Evolutionary conservation across 2,888 invertebrate species (phyloP).

Genomic region (Tillus elongatus): DNA sequence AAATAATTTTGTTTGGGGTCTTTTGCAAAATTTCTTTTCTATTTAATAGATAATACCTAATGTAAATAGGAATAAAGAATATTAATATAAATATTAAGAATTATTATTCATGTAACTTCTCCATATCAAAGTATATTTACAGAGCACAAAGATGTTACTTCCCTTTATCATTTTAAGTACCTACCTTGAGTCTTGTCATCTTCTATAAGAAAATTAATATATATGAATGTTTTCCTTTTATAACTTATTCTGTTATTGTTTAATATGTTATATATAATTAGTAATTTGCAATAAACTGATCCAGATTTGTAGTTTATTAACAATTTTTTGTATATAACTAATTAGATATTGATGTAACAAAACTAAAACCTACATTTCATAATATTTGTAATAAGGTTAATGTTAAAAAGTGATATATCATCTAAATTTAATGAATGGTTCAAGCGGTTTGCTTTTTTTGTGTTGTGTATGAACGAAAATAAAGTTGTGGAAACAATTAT

Average conservation of each 20-base stretch:
- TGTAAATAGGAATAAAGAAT: slow-evolving; percentile 13
- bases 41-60: slow-evolving; percentile 11
- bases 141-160: no score
- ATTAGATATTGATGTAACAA: no score
- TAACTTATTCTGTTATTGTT: background rate
- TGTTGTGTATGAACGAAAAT: slow-evolving; percentile 30
- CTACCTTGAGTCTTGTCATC: no score
- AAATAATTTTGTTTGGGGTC: slow-evolving; percentile 8
- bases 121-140: background rate
- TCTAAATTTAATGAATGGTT: slow-evolving; percentile 24
- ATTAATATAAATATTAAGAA: slow-evolving; percentile 2
- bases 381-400: slow-evolving; percentile 15
- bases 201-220: background rate
- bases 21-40: slow-evolving; percentile 13
- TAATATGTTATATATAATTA: background rate
- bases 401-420: slow-evolving; percentile 25
- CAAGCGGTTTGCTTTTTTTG: slow-evolving; percentile 30
- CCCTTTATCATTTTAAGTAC: no score
- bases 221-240: background rate
- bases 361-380: slow-evolving; percentile 5
- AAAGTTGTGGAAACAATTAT: slow-evolving; percentile 19
- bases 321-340: slow-evolving; percentile 17
- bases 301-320: background rate
- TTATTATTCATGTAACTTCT: background rate
- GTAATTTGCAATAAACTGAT: background rate